phyloP scores from a whole-genome alignment of 2,113 vertebrate genomes.

The Atrichornis clamosus region DNA sequence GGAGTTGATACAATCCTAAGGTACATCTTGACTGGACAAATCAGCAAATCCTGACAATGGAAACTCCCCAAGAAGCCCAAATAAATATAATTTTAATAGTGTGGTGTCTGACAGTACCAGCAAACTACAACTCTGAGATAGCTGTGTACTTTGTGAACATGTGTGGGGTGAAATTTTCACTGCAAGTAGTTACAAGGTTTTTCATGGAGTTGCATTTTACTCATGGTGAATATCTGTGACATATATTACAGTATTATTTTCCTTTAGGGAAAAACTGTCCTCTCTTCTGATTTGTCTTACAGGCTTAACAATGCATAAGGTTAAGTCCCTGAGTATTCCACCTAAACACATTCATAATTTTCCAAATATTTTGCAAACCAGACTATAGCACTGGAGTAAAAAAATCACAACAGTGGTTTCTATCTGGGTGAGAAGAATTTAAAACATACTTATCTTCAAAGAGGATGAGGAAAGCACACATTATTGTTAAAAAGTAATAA shows the following conservation, averaged over 20 bases:
- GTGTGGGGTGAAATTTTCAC: not conserved
- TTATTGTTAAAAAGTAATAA: conserved; percentile 64
- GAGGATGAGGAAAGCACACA: not conserved
- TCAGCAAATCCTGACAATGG: not conserved
- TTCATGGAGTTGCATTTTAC: not conserved
- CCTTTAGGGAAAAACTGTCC: not conserved
- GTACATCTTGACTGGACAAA: not conserved
- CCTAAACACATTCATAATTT: conserved; percentile 12
- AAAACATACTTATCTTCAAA: conserved; percentile 55
- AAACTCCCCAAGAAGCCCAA: not conserved
- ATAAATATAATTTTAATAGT: not conserved
- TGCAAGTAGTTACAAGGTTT: not conserved
- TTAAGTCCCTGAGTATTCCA: not conserved
- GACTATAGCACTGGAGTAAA: not conserved
- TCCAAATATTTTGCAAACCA: conserved; percentile 48
- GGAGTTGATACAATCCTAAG: not conserved
- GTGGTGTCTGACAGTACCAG: not conserved
- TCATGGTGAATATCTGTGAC: not conserved
- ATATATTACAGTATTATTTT: not conserved
- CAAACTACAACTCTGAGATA: not conserved
- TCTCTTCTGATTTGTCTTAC: not conserved
- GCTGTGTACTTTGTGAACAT: not conserved
- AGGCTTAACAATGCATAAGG: not conserved
- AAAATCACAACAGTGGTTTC: conserved; percentile 29
- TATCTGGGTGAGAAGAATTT: conserved; percentile 27